phyloP scores from a whole-genome alignment of 2,888 invertebrate genomes.

The Hypolimnas misippus region DNA sequence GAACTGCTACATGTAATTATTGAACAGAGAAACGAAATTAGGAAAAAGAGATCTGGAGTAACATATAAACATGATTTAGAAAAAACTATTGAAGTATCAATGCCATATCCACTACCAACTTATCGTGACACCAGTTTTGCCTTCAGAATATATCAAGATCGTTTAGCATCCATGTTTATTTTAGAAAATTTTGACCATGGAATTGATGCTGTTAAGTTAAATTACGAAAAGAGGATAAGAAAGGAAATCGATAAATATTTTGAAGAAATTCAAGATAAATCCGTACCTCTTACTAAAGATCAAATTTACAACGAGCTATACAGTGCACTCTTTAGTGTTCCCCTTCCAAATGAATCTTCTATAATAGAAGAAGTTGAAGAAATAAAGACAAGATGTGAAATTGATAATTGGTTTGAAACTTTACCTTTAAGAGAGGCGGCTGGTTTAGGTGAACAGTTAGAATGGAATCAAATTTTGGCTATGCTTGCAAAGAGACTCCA shows the following conservation, averaged over 20 bases:
- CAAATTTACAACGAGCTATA: conserved; percentile 61
- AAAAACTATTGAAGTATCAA: conserved; percentile 57
- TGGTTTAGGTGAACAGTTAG: conserved; percentile 50
- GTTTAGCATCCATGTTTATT: conserved; percentile 61
- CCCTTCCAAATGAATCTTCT: conserved; percentile 55
- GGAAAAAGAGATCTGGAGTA: conserved; percentile 54
- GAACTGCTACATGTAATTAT: conserved; percentile 53
- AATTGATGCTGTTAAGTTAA: conserved; percentile 53
- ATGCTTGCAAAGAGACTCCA: conserved; percentile 59
- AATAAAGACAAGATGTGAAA: conserved; percentile 63
- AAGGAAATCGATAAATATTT: conserved; percentile 57
- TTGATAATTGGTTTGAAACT: conserved; percentile 60
- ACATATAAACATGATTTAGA: conserved; percentile 60
- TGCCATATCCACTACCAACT: conserved; percentile 52
- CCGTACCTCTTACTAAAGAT: conserved; percentile 53
- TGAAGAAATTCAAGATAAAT: conserved; percentile 53
- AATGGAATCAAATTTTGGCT: conserved; percentile 57
- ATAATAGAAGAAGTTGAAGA: conserved; percentile 59
- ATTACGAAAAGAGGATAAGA: conserved; percentile 56
- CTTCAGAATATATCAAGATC: conserved; percentile 64
- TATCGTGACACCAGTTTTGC: conserved; percentile 52
- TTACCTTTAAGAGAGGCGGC: conserved; percentile 53
- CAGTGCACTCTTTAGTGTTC: conserved; percentile 58
- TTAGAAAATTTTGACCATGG: conserved; percentile 66
- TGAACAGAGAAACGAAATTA: conserved; percentile 51